phyloP scores from a whole-genome alignment of 2,888 invertebrate genomes.

The Netelia fuscicornis region DNA sequence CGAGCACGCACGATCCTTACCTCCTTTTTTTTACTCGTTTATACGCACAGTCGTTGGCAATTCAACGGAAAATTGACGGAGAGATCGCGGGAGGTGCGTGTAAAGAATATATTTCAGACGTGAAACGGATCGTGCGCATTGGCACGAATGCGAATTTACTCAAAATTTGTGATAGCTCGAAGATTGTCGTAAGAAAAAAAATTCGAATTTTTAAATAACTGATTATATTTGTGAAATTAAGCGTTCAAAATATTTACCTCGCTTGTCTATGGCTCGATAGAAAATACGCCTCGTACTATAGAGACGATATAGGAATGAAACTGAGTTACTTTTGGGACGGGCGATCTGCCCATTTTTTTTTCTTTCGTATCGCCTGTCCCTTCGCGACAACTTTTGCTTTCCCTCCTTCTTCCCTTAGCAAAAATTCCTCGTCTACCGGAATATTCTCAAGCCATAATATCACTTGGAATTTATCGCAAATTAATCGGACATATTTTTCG shows the following conservation, averaged over 20 bases:
- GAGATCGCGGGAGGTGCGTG: too few relatives aligned
- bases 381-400: constrained; percentile 18
- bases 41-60: constrained; percentile 28
- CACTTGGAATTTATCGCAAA: background rate
- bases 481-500: background rate
- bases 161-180: background rate
- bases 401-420: background rate
- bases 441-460: background rate
- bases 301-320: background rate
- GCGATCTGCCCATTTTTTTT: constrained; percentile 20
- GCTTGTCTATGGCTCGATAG: background rate
- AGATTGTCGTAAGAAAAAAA: background rate
- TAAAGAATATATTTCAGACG: background rate
- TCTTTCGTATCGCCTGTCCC: background rate
- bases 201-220: too few relatives aligned
- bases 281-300: background rate
- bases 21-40: background rate
- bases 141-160: background rate
- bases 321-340: constrained; percentile 3
- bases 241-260: background rate
- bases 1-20: constrained; percentile 14
- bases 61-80: background rate
- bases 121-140: background rate
- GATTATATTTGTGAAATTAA: too few relatives aligned
- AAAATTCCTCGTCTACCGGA: background rate